Percentiles rank a stretch among this genome's conserved stretches.
Conservation (phyloP, 2,797 vertebrate species). For the Alca torda region DNA sequence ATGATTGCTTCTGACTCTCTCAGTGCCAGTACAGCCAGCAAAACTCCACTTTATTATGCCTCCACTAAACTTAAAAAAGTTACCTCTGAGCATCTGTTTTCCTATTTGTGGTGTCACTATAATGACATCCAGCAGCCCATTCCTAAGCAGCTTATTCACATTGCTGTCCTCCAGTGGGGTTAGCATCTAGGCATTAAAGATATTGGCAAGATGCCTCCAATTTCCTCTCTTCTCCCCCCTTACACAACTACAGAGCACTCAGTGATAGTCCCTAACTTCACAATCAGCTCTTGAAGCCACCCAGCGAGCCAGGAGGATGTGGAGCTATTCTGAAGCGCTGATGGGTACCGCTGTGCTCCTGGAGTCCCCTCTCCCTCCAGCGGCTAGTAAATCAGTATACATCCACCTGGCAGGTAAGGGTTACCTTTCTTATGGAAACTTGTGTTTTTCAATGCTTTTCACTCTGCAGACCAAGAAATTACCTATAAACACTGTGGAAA, state of each 20-base stretch:
- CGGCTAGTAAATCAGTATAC: neutral
- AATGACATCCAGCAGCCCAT: neutral
- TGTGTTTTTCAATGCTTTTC: neutral
- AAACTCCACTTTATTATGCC: neutral
- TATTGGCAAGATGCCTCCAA: neutral
- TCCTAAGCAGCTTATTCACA: neutral
- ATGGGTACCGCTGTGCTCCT: neutral
- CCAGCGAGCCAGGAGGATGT: neutral
- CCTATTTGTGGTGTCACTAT: neutral
- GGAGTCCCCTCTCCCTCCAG: neutral
- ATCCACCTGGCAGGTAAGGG: neutral
- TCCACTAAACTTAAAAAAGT: neutral
- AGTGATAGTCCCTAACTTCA: neutral
- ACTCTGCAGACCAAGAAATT: neutral
- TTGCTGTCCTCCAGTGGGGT: neutral
- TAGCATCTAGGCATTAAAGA: neutral
- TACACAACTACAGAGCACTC: neutral
- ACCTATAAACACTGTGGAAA: neutral
- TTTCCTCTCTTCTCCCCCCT: neutral
- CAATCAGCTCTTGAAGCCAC: neutral
- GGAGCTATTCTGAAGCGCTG: neutral
- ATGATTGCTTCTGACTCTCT: constrained; percentile 45
- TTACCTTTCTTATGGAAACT: neutral
- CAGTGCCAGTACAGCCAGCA: neutral
- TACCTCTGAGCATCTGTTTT: neutral